Evolutionary conservation across 92 coral and sea anemone species (phyloP).

Genomic region (Nematostella vectensis): DNA sequence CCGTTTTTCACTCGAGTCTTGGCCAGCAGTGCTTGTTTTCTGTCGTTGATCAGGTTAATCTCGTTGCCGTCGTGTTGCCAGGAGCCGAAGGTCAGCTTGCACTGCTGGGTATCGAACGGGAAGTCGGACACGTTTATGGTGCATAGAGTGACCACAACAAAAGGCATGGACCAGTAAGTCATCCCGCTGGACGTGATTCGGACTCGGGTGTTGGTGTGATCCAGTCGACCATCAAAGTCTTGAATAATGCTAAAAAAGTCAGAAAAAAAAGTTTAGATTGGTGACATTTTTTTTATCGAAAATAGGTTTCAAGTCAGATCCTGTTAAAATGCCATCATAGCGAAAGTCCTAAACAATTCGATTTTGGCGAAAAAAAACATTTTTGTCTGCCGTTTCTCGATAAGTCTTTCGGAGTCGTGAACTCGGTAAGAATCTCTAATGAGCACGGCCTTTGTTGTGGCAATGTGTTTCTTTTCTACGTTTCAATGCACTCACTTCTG

Average conservation of each 20-base stretch:
- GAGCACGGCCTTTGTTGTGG: too few relatives aligned
- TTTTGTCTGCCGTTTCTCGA: too few relatives aligned
- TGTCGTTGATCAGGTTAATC: conserved; percentile 30
- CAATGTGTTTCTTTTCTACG: too few relatives aligned
- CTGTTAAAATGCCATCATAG: background rate
- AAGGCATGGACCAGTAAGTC: conserved; percentile 31
- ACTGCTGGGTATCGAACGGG: conserved; percentile 41
- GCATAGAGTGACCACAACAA: conserved; percentile 39
- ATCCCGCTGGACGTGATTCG: conserved; percentile 12
- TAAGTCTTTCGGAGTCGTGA: too few relatives aligned
- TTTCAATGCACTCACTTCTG: conserved; percentile 77
- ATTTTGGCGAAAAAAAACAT: too few relatives aligned
- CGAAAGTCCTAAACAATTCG: too few relatives aligned
- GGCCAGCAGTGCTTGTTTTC: conserved; percentile 22
- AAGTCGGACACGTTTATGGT: conserved; percentile 40
- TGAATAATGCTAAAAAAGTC: conserved; percentile 27
- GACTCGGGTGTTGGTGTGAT: conserved; percentile 38
- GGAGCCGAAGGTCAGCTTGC: conserved; percentile 35
- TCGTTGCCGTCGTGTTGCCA: conserved; percentile 41
- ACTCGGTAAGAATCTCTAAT: too few relatives aligned
- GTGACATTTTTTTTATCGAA: background rate
- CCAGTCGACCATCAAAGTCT: conserved; percentile 42
- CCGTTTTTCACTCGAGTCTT: conserved; percentile 34
- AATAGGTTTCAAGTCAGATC: background rate
- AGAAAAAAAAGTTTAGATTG: background rate